Conservation (phyloP, 1,140 invertebrate genomes). For the Drosophila aff. region DNA sequence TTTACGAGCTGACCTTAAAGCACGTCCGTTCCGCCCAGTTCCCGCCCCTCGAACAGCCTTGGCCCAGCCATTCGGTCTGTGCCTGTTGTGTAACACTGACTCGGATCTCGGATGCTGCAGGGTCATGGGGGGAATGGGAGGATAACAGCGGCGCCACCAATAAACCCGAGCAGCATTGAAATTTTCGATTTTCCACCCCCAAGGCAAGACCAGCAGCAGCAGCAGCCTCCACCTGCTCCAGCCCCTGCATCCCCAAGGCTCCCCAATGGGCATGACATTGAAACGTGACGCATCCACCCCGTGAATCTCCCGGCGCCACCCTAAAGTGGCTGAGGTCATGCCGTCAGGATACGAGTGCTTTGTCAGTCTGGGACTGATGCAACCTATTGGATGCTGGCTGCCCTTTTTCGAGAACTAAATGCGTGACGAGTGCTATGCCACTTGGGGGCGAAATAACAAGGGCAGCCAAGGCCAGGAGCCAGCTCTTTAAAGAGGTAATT, state of each 20-base stretch:
- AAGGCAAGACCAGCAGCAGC: slow-evolving; percentile 4
- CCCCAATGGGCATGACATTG: slow-evolving; percentile 67
- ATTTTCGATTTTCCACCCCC: slow-evolving; percentile 69
- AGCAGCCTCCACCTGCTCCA: slow-evolving; percentile 1
- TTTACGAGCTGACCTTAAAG: slow-evolving; percentile 69
- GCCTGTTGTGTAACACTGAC: slow-evolving; percentile 73
- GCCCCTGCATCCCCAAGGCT: slow-evolving; percentile 1
- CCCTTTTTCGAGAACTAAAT: neutral
- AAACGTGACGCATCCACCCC: slow-evolving; percentile 68
- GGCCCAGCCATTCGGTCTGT: slow-evolving; percentile 48
- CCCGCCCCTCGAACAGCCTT: slow-evolving; percentile 38
- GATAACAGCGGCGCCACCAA: slow-evolving; percentile 49
- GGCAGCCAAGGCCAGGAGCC: no score
- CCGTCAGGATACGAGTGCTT: slow-evolving; percentile 16
- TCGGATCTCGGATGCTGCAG: slow-evolving; percentile 65
- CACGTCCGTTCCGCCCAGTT: slow-evolving; percentile 2
- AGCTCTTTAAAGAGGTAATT: neutral
- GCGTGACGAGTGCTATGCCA: neutral
- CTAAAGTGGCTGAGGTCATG: slow-evolving; percentile 59
- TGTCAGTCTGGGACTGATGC: slow-evolving; percentile 31
- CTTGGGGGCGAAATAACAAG: neutral
- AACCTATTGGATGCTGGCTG: slow-evolving; percentile 8
- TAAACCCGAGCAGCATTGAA: slow-evolving; percentile 61
- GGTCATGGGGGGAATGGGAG: slow-evolving; percentile 5
- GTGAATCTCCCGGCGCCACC: slow-evolving; percentile 11